Conservation (phyloP, 1,140 invertebrate species). For the Lordiphosa clarofinis region DNA sequence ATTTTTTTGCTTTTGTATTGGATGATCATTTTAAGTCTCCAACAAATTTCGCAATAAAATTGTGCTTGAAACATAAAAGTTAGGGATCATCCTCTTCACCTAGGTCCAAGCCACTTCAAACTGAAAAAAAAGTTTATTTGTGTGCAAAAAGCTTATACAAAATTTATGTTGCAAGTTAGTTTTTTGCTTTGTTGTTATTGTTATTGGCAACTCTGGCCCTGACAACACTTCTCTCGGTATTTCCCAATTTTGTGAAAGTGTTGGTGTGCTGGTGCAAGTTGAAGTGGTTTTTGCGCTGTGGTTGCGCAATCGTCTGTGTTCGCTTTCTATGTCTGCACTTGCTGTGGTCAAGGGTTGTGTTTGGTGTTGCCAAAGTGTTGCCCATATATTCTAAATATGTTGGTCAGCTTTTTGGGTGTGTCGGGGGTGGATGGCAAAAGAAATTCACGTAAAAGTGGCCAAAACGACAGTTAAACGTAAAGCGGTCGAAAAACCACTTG, state of each 20-base stretch:
- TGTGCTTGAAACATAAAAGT: too few relatives aligned
- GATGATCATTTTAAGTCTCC: constrained; percentile 1
- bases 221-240: constrained; percentile 42
- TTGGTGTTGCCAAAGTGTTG: constrained; percentile 71
- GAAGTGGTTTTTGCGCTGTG: constrained; percentile 72
- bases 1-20: too few relatives aligned
- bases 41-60: too few relatives aligned
- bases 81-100: too few relatives aligned
- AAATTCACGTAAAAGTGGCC: constrained; percentile 33
- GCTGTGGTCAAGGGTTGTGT: constrained; percentile 71
- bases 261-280: constrained; percentile 46
- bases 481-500: constrained; percentile 52
- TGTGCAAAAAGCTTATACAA: constrained; percentile 53
- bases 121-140: constrained; percentile 16
- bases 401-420: constrained; percentile 33
- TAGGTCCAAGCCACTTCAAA: too few relatives aligned
- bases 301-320: constrained; percentile 68
- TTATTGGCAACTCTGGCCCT: constrained; percentile 58
- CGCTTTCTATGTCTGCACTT: constrained; percentile 32
- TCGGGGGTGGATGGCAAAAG: not conserved
- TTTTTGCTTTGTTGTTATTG: constrained; percentile 30
- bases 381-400: constrained; percentile 77
- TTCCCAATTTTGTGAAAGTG: not conserved
- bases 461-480: constrained; percentile 52
- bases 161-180: constrained; percentile 54